A percentile compares a stretch with the other conserved stretches of the same genome.
Evolutionary conservation across 2,113 vertebrate species (phyloP).

Genomic region (Arizona elegans): DNA sequence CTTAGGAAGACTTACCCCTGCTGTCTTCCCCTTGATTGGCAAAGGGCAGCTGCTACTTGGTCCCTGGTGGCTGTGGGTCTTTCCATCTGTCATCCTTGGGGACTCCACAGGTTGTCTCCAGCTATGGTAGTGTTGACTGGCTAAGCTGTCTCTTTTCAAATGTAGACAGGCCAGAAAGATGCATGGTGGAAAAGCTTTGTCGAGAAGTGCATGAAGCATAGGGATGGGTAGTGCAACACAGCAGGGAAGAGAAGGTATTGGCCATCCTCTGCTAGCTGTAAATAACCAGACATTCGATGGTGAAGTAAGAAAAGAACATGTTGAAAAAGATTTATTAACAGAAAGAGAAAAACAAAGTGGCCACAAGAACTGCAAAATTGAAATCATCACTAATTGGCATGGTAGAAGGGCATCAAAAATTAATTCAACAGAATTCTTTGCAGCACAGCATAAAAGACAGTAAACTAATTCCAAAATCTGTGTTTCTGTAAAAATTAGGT

Average conservation of each 20-base stretch:
- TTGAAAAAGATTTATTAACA: neutral
- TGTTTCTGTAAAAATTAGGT: neutral
- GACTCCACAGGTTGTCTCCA: neutral
- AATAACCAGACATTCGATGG: neutral
- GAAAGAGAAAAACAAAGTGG: neutral
- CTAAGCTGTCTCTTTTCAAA: slow-evolving; percentile 16
- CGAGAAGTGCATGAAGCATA: neutral
- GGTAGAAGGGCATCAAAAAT: neutral
- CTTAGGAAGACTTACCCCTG: slow-evolving; percentile 1
- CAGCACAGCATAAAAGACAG: neutral
- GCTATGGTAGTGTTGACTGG: neutral
- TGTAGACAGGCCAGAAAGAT: neutral
- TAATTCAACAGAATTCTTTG: neutral
- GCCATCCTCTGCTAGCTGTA: neutral
- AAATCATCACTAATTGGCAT: neutral
- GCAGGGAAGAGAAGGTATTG: neutral
- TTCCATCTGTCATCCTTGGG: slow-evolving; percentile 1
- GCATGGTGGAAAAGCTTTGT: neutral
- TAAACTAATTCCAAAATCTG: slow-evolving; percentile 1
- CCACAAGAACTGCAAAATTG: neutral
- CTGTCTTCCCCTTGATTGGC: slow-evolving; percentile 18
- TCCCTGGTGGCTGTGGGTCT: slow-evolving; percentile 6
- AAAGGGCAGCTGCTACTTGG: slow-evolving; percentile 5
- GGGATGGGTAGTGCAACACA: neutral
- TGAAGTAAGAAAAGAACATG: slow-evolving; percentile 2